Percentiles rank a stretch among this genome's conserved stretches.
Conservation (phyloP, 2,888 invertebrate species). For the Cephus pulcher region DNA sequence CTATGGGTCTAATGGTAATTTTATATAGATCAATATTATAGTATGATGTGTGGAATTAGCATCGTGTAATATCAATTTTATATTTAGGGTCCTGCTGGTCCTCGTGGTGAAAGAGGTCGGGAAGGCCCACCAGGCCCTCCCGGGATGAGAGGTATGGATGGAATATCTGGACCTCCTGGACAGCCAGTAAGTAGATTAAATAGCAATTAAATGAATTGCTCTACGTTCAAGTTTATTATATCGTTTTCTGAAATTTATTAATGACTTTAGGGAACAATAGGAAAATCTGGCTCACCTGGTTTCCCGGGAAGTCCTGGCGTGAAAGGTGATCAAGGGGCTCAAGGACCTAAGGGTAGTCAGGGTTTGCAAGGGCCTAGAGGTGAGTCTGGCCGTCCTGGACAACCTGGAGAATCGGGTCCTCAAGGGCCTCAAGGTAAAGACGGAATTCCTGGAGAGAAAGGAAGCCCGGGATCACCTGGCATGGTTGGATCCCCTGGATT, state of each 20-base stretch:
- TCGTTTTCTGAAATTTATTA: slow-evolving; percentile 12
- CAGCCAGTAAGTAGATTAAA: slow-evolving; percentile 70
- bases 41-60: not conserved
- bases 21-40: not conserved
- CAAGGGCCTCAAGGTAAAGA: slow-evolving; percentile 83
- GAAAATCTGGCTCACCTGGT: slow-evolving; percentile 87
- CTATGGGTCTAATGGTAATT: slow-evolving; percentile 76
- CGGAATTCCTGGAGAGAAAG: slow-evolving; percentile 85
- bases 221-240: slow-evolving; percentile 19
- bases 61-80: not conserved
- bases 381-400: slow-evolving; percentile 84
- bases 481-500: slow-evolving; percentile 83
- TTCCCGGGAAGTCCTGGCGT: slow-evolving; percentile 85
- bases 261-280: slow-evolving; percentile 75
- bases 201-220: not conserved
- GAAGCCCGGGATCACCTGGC: slow-evolving; percentile 79
- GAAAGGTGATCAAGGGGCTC: slow-evolving; percentile 82
- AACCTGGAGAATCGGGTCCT: slow-evolving; percentile 80
- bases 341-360: slow-evolving; percentile 84
- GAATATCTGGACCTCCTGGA: slow-evolving; percentile 82
- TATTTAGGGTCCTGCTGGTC: slow-evolving; percentile 79
- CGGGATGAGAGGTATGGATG: slow-evolving; percentile 84
- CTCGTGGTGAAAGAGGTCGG: slow-evolving; percentile 85
- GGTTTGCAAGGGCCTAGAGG: slow-evolving; percentile 85
- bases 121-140: slow-evolving; percentile 85